phyloP scores from a whole-genome alignment of 2,797 vertebrate genomes.

The Notolepis coatsorum region DNA sequence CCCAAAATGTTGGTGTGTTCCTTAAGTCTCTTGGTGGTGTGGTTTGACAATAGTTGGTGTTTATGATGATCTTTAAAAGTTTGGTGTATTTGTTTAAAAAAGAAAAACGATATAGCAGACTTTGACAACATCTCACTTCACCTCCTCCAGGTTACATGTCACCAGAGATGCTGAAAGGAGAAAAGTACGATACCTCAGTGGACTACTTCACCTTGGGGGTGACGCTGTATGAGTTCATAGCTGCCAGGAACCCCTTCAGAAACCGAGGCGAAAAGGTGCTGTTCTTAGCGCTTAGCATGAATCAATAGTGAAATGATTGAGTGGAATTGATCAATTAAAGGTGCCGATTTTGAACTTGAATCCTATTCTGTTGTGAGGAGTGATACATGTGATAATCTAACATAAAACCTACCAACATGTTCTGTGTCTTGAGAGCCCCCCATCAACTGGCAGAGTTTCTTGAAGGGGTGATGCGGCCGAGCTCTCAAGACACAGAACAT shows the following conservation, averaged over 20 bases:
- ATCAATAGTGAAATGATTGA: neutral
- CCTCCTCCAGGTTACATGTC: constrained; percentile 90
- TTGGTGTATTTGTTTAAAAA: neutral
- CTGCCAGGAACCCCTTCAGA: constrained; percentile 91
- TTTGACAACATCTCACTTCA: neutral
- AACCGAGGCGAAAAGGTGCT: constrained; percentile 90
- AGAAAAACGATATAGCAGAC: neutral
- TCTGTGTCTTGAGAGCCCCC: too few species aligned
- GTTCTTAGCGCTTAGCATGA: too few species aligned
- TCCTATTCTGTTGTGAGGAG: too few species aligned
- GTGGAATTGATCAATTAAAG: neutral
- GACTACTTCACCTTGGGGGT: constrained; percentile 95
- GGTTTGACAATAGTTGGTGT: neutral
- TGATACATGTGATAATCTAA: too few species aligned
- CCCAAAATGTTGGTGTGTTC: too few species aligned
- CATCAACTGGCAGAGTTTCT: too few species aligned
- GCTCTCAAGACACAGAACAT: too few species aligned
- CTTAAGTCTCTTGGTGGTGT: neutral
- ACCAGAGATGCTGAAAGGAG: constrained; percentile 88
- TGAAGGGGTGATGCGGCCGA: too few species aligned
- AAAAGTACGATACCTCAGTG: constrained; percentile 88
- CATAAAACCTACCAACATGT: too few species aligned
- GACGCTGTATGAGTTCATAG: constrained; percentile 91
- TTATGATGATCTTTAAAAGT: neutral
- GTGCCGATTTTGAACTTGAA: too few species aligned